Conservation (phyloP, 1,140 invertebrate genomes). For the Drosophila suzukii region DNA sequence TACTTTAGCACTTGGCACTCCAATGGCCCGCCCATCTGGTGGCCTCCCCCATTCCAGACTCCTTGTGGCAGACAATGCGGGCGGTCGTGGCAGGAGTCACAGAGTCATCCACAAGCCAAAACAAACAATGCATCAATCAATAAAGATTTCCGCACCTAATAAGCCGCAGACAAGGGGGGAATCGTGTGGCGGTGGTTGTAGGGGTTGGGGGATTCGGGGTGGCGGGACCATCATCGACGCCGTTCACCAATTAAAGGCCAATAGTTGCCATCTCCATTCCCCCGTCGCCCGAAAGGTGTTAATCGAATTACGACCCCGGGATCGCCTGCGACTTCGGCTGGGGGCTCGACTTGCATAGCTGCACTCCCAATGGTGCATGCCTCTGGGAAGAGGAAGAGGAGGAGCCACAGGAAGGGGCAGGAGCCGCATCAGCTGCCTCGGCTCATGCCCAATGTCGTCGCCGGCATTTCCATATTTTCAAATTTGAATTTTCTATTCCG, state of each 20-base stretch:
- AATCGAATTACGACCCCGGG: slow-evolving; percentile 72
- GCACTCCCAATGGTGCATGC: slow-evolving; percentile 39
- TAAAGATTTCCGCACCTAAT: slow-evolving; percentile 83
- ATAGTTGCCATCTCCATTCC: slow-evolving; percentile 52
- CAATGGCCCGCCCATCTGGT: background rate
- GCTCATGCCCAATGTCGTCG: slow-evolving; percentile 41
- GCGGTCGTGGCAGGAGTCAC: slow-evolving; percentile 43
- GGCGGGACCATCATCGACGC: slow-evolving; percentile 63
- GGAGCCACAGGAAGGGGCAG: background rate
- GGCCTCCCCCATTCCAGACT: slow-evolving; percentile 2
- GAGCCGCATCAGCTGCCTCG: slow-evolving; percentile 41
- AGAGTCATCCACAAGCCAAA: slow-evolving; percentile 60
- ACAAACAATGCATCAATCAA: slow-evolving; percentile 81
- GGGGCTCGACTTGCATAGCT: slow-evolving; percentile 19
- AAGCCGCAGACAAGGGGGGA: slow-evolving; percentile 62
- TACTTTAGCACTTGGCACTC: slow-evolving; percentile 44
- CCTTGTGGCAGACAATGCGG: slow-evolving; percentile 51
- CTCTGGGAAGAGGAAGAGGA: background rate
- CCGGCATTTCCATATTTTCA: slow-evolving; percentile 76
- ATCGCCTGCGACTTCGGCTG: slow-evolving; percentile 28
- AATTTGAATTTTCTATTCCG: slow-evolving; percentile 78
- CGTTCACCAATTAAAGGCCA: slow-evolving; percentile 73
- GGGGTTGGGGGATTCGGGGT: background rate
- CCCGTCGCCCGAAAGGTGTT: slow-evolving; percentile 63
- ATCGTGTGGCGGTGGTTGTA: background rate